Conservation (phyloP, 2,888 invertebrate genomes). For the Stictocephala bisonia region DNA sequence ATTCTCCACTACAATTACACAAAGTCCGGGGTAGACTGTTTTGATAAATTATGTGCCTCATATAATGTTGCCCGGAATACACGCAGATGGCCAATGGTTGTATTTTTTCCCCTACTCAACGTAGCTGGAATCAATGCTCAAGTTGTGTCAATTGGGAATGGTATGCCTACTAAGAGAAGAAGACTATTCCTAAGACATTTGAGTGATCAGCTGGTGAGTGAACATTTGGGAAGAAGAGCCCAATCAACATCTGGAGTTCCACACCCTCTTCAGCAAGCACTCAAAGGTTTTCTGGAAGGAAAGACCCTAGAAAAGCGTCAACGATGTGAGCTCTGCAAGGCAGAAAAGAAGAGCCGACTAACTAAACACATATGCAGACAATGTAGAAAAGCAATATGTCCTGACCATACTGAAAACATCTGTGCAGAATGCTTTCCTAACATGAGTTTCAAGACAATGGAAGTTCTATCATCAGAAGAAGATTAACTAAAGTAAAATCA, state of each 20-base stretch:
- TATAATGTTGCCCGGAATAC: conserved; percentile 49
- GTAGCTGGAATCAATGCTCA: conserved; percentile 52
- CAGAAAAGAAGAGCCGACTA: too few species aligned
- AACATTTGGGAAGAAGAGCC: conserved; percentile 44
- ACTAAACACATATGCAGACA: too few species aligned
- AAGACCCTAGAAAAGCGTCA: too few species aligned
- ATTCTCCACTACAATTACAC: conserved; percentile 49
- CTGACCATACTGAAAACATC: too few species aligned
- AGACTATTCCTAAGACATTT: conserved; percentile 47
- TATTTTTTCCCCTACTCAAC: conserved; percentile 51
- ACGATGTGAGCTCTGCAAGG: too few species aligned
- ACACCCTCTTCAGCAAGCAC: not conserved
- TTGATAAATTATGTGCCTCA: conserved; percentile 49
- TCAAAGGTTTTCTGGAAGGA: not conserved
- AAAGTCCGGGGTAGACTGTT: conserved; percentile 48
- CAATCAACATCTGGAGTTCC: not conserved
- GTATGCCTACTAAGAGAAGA: conserved; percentile 36
- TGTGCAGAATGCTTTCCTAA: too few species aligned
- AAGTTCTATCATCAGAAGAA: too few species aligned
- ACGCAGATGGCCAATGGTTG: conserved; percentile 52
- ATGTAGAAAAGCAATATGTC: too few species aligned
- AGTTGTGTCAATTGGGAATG: conserved; percentile 46
- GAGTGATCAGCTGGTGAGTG: conserved; percentile 45
- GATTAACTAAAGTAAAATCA: too few species aligned
- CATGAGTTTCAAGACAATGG: too few species aligned